Conservation (phyloP, 2,797 vertebrate species). For the Poeciliopsis paucimaculata region DNA sequence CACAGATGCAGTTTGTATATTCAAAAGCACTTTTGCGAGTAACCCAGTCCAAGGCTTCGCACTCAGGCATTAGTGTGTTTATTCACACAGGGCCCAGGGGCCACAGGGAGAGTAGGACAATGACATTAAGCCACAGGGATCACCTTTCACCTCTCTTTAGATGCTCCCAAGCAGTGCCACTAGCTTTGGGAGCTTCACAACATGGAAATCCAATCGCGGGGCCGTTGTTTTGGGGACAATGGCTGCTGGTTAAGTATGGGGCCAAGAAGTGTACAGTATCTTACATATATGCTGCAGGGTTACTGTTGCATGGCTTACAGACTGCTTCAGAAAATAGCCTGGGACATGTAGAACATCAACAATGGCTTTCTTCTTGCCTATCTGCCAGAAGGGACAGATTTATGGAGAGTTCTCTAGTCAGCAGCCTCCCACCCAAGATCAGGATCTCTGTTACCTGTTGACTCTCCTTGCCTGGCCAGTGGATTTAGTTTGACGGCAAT, state of each 20-base stretch:
- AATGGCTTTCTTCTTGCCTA: neutral
- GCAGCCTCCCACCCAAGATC: neutral
- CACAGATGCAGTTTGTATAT: slow-evolving; percentile 22
- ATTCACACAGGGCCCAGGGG: slow-evolving; percentile 57
- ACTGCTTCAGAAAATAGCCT: slow-evolving; percentile 36
- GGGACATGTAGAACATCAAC: slow-evolving; percentile 56
- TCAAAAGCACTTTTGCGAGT: slow-evolving; percentile 22
- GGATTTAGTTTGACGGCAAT: neutral
- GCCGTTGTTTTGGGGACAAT: slow-evolving; percentile 78
- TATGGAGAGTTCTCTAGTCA: neutral
- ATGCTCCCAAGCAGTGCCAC: slow-evolving; percentile 56
- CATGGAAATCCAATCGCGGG: slow-evolving; percentile 70
- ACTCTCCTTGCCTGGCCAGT: neutral
- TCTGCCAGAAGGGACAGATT: neutral
- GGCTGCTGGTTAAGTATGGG: slow-evolving; percentile 61
- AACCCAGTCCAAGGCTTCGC: slow-evolving; percentile 40
- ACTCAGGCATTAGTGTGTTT: slow-evolving; percentile 50
- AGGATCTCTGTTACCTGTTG: neutral
- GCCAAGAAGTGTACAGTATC: slow-evolving; percentile 60
- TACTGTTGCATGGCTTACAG: slow-evolving; percentile 41
- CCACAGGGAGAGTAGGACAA: slow-evolving; percentile 62
- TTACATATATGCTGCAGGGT: slow-evolving; percentile 44
- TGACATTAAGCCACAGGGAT: slow-evolving; percentile 72
- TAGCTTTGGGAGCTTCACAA: slow-evolving; percentile 58
- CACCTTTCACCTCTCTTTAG: slow-evolving; percentile 72